A percentile compares a stretch with the other conserved stretches of the same genome.
These are phyloP conservation scores for Lepetodrilus schrolli DNA, from an alignment of 2,888 invertebrate species.

Conservation along the genomic window DNA sequence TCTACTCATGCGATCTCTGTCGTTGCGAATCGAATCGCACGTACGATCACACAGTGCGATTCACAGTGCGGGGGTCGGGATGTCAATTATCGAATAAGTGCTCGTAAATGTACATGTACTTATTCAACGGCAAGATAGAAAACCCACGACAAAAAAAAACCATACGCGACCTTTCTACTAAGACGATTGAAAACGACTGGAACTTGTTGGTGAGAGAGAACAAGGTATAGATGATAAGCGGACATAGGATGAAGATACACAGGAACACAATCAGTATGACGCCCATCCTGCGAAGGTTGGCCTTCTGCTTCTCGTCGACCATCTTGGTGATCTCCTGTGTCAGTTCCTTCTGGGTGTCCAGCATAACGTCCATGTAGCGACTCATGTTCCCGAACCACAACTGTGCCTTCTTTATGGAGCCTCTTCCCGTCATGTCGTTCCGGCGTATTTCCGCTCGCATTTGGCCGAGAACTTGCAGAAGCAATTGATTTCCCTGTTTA, in stretches of 20 bases:
- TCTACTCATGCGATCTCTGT: no score
- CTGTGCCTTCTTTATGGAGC: slow-evolving; percentile 53
- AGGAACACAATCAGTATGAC: slow-evolving; percentile 59
- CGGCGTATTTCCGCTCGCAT: slow-evolving; percentile 57
- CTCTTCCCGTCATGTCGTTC: slow-evolving; percentile 47
- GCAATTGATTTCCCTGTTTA: slow-evolving; percentile 37
- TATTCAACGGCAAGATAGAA: no score
- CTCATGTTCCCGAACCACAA: slow-evolving; percentile 67
- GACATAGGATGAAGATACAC: slow-evolving; percentile 56
- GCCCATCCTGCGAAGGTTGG: slow-evolving; percentile 53
- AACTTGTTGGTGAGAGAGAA: slow-evolving; percentile 63
- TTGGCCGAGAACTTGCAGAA: slow-evolving; percentile 36
- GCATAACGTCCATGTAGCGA: slow-evolving; percentile 43
- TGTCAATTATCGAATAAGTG: no score
- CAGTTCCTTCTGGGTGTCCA: slow-evolving; percentile 38
- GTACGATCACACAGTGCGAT: no score
- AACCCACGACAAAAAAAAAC: no score
- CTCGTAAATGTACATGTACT: no score
- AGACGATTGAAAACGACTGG: slow-evolving; percentile 64
- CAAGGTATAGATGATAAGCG: slow-evolving; percentile 60
- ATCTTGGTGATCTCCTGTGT: slow-evolving; percentile 40
- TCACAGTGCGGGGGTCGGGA: no score
- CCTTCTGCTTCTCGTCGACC: slow-evolving; percentile 46
- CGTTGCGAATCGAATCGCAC: no score
- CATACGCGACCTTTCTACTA: slow-evolving; percentile 61